These are phyloP conservation scores for Scaptomyza reducta DNA, from an alignment of 2,888 invertebrate genomes.

Conservation along the genomic window DNA sequence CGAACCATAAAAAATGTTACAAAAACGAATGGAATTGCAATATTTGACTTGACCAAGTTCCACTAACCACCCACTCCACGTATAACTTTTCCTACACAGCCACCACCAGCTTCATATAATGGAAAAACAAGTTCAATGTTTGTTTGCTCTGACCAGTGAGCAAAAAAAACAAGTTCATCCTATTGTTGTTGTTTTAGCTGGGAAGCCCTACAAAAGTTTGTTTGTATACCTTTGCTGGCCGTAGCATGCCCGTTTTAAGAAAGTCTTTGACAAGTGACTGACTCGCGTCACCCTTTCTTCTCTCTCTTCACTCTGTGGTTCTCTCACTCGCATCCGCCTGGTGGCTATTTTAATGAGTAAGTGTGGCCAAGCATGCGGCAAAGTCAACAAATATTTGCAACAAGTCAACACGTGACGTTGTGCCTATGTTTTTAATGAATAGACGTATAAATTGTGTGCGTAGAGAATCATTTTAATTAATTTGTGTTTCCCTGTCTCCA, in stretches of 20 bases:
- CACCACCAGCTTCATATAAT: slow-evolving; percentile 6
- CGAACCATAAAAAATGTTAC: slow-evolving; percentile 70
- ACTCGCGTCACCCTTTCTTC: slow-evolving; percentile 12
- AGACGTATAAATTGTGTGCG: slow-evolving; percentile 20
- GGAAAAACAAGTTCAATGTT: slow-evolving; percentile 78
- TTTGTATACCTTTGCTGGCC: slow-evolving; percentile 64
- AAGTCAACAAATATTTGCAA: slow-evolving; percentile 75
- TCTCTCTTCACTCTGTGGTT: not conserved
- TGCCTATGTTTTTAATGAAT: slow-evolving; percentile 48
- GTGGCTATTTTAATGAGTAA: slow-evolving; percentile 53
- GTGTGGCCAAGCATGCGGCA: slow-evolving; percentile 53
- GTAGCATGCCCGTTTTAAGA: slow-evolving; percentile 54
- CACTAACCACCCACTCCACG: slow-evolving; percentile 30
- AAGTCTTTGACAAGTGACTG: slow-evolving; percentile 65
- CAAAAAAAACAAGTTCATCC: slow-evolving; percentile 69
- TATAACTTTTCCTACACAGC: not conserved
- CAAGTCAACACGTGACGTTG: slow-evolving; percentile 73
- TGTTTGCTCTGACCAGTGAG: slow-evolving; percentile 62
- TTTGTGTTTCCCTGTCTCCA: slow-evolving; percentile 47
- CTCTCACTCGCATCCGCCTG: slow-evolving; percentile 11
- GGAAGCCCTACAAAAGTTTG: slow-evolving; percentile 72
- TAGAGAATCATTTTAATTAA: slow-evolving; percentile 42
- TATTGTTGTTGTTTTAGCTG: slow-evolving; percentile 31
- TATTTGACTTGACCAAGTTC: slow-evolving; percentile 72
- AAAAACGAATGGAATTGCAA: slow-evolving; percentile 65